Evolutionary conservation across 2,797 vertebrate genomes (phyloP).

Genomic region (Sebastes aleutianus): DNA sequence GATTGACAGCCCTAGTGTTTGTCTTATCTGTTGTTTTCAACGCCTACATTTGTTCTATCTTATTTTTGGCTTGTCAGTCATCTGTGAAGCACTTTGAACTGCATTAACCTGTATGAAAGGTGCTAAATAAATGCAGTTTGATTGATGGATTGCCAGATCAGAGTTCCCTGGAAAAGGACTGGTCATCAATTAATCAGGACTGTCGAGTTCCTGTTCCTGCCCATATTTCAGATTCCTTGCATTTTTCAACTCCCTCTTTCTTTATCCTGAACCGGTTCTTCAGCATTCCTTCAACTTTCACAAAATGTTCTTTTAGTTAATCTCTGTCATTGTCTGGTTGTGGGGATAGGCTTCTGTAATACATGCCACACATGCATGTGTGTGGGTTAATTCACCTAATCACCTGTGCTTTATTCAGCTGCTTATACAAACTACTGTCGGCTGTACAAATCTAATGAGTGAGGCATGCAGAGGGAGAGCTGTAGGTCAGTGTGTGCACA

Average conservation of each 20-base stretch:
- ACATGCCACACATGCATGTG: background rate
- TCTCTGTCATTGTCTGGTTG: background rate
- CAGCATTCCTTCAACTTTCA: slow-evolving; percentile 9
- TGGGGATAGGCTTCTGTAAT: background rate
- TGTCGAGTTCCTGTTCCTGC: background rate
- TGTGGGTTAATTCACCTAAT: background rate
- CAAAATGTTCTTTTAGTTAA: slow-evolving; percentile 14
- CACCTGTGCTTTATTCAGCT: background rate
- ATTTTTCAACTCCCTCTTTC: background rate
- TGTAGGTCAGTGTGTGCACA: background rate
- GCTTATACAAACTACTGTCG: background rate
- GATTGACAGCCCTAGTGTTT: background rate
- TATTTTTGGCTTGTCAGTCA: background rate
- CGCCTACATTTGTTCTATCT: background rate
- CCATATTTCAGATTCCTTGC: background rate
- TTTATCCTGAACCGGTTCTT: slow-evolving; percentile 15
- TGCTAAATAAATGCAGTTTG: background rate
- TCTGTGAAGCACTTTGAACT: background rate
- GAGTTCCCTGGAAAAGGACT: background rate
- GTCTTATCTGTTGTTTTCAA: background rate
- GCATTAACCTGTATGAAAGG: background rate
- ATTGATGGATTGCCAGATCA: background rate
- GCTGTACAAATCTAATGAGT: background rate
- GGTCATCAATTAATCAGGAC: background rate
- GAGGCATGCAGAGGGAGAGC: background rate